These are phyloP conservation scores for Euthynnus affinis DNA, from an alignment of 2,797 vertebrate genomes.

Conservation along the genomic window DNA sequence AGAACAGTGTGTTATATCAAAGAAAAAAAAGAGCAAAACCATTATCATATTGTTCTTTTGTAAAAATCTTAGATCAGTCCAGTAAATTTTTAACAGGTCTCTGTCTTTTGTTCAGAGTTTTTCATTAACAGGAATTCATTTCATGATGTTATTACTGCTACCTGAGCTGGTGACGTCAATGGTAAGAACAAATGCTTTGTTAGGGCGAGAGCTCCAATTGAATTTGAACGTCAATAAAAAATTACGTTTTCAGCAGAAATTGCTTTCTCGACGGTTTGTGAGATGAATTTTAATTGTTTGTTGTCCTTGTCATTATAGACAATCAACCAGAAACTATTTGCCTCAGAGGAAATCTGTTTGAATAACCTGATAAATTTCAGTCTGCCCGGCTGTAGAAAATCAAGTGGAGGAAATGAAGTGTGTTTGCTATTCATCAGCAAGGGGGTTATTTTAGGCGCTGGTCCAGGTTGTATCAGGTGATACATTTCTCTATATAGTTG, in stretches of 20 bases:
- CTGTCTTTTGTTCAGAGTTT: background rate
- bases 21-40: background rate
- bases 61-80: conserved; percentile 17
- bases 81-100: conserved; percentile 4
- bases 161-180: conserved; percentile 31
- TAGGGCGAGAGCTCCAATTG: too few relatives aligned
- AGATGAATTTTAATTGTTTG: conserved; percentile 70
- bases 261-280: conserved; percentile 31
- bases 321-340: conserved; percentile 66
- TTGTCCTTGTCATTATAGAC: conserved; percentile 56
- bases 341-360: conserved; percentile 69
- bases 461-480: conserved; percentile 53
- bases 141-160: conserved; percentile 12
- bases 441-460: conserved; percentile 71
- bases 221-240: conserved; percentile 15
- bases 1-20: background rate
- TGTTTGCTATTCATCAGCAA: conserved; percentile 74
- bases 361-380: conserved; percentile 73
- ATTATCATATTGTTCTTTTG: background rate
- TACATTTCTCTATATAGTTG: conserved; percentile 29
- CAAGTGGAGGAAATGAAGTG: conserved; percentile 75
- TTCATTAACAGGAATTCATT: conserved; percentile 12
- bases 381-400: conserved; percentile 62
- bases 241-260: conserved; percentile 40
- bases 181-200: background rate